Evolutionary conservation across 1,140 invertebrate species (phyloP).

Genomic region (Diabrotica undecimpunctata): DNA sequence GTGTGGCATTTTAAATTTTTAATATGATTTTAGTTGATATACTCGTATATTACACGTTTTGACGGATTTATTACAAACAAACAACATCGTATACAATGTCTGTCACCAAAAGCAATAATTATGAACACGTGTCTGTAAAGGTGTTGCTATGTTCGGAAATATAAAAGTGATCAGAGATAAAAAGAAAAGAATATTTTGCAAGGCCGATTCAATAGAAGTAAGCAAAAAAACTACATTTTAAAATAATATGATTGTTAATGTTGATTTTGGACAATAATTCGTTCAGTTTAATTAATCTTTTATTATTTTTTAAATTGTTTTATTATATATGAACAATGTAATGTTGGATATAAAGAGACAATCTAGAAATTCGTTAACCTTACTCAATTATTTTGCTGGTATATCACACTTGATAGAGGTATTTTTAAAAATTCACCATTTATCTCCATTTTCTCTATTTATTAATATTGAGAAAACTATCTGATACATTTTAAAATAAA

Average conservation of each 20-base stretch:
- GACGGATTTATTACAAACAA: too few species aligned
- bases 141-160: not conserved
- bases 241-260: not conserved
- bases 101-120: not conserved
- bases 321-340: too few species aligned
- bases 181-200: not conserved
- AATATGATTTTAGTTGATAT: not conserved
- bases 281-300: not conserved
- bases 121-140: not conserved
- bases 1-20: not conserved
- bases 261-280: not conserved
- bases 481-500: too few species aligned
- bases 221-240: not conserved
- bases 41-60: too few species aligned
- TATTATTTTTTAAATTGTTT: too few species aligned
- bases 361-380: too few species aligned
- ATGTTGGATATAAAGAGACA: too few species aligned
- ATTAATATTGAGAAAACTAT: too few species aligned
- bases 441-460: too few species aligned
- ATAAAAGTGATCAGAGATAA: not conserved
- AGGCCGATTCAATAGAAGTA: conserved; percentile 2
- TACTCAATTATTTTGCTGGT: too few species aligned
- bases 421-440: too few species aligned
- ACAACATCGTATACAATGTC: not conserved
- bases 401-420: too few species aligned